These are phyloP conservation scores for Sebastolobus alascanus DNA, from an alignment of 2,797 vertebrate species.

Conservation along the genomic window DNA sequence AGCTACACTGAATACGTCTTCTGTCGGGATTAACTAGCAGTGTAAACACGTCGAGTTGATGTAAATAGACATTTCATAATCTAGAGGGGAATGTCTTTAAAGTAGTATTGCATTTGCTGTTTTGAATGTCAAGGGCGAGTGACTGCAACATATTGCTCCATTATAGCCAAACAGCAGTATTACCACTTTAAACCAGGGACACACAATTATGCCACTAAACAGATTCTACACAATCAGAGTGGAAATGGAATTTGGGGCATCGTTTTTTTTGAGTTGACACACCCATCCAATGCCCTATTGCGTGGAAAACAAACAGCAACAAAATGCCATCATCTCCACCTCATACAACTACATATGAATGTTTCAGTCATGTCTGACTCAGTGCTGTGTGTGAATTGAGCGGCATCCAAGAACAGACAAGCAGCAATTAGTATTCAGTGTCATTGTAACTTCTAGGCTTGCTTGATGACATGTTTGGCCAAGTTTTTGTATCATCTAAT, in stretches of 20 bases:
- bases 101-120: slow-evolving; percentile 41
- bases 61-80: slow-evolving; percentile 59
- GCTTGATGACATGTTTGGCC: slow-evolving; percentile 56
- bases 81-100: slow-evolving; percentile 43
- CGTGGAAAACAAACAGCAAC: slow-evolving; percentile 1
- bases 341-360: slow-evolving; percentile 57
- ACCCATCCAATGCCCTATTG: slow-evolving; percentile 18
- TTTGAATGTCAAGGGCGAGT: slow-evolving; percentile 19
- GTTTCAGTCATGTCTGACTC: slow-evolving; percentile 63
- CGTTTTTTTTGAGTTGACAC: background rate
- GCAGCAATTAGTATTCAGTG: slow-evolving; percentile 58
- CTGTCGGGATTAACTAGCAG: slow-evolving; percentile 90
- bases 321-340: slow-evolving; percentile 35
- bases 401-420: slow-evolving; percentile 51
- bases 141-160: slow-evolving; percentile 5
- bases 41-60: slow-evolving; percentile 1
- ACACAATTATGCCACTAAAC: background rate
- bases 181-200: background rate
- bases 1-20: slow-evolving; percentile 98
- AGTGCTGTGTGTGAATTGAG: slow-evolving; percentile 53
- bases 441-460: slow-evolving; percentile 66
- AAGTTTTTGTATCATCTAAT: slow-evolving; percentile 66
- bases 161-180: slow-evolving; percentile 9
- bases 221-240: slow-evolving; percentile 4
- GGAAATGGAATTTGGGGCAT: background rate